phyloP scores from a whole-genome alignment of 2,797 vertebrate genomes.

The Mus minutoides region DNA sequence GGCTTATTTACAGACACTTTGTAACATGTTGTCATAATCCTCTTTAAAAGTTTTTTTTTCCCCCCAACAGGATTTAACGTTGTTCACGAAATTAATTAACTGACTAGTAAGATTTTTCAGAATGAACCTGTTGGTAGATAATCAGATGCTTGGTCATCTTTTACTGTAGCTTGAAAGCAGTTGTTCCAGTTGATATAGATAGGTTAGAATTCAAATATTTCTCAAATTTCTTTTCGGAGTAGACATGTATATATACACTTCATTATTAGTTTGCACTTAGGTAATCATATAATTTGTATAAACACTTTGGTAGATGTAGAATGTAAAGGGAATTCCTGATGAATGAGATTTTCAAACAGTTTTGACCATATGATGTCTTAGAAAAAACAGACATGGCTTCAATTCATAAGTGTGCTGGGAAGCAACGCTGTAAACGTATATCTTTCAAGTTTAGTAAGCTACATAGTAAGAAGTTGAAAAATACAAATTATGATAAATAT shows the following conservation, averaged over 20 bases:
- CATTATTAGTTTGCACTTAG: not conserved
- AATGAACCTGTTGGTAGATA: constrained; percentile 22
- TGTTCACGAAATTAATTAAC: constrained; percentile 41
- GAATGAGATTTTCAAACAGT: not conserved
- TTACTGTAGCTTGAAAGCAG: not conserved
- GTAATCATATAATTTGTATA: not conserved
- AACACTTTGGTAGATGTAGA: not conserved
- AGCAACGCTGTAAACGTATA: not conserved
- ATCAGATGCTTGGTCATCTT: constrained; percentile 34
- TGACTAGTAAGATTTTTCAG: not conserved
- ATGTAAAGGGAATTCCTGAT: not conserved
- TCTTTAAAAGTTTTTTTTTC: constrained; percentile 31
- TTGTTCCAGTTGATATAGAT: not conserved
- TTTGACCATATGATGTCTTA: not conserved
- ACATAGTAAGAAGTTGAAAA: not conserved
- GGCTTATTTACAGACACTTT: constrained; percentile 42
- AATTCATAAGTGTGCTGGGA: not conserved
- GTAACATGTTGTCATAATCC: constrained; percentile 41
- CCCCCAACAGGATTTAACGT: constrained; percentile 36
- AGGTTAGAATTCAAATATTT: not conserved
- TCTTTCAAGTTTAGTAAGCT: not conserved
- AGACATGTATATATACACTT: not conserved
- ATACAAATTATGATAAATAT: not conserved
- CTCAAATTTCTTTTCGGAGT: not conserved
- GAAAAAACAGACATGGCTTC: not conserved